Percentiles rank a stretch among this genome's conserved stretches.
Evolutionary conservation across 1,140 invertebrate species (phyloP).

Genomic region (Zaprionus nigranus): DNA sequence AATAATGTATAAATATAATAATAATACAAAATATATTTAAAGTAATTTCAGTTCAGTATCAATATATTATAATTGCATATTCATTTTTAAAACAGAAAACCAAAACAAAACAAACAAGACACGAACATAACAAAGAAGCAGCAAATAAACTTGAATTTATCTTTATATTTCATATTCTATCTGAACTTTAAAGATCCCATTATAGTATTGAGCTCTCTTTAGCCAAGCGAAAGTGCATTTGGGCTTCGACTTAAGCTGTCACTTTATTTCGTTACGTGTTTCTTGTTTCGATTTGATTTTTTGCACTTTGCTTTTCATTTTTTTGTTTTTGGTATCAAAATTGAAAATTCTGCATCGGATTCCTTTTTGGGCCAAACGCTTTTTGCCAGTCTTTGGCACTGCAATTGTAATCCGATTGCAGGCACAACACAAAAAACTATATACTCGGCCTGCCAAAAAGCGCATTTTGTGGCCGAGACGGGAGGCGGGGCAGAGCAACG

Average conservation of each 20-base stretch:
- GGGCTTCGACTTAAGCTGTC: neutral
- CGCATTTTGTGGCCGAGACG: constrained; percentile 13
- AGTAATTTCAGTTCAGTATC: neutral
- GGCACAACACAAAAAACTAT: constrained; percentile 22
- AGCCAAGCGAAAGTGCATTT: neutral
- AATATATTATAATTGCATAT: too few species aligned
- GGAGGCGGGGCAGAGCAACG: constrained; percentile 4
- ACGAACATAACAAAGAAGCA: too few species aligned
- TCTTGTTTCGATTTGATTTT: constrained; percentile 45
- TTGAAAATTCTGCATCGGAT: constrained; percentile 45
- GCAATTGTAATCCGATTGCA: constrained; percentile 70
- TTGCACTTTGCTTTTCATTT: neutral
- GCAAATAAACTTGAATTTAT: too few species aligned
- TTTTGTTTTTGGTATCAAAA: constrained; percentile 39
- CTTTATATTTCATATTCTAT: too few species aligned
- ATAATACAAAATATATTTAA: too few species aligned
- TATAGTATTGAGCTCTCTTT: neutral
- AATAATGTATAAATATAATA: too few species aligned
- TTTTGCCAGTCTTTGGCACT: constrained; percentile 29
- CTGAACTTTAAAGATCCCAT: too few species aligned
- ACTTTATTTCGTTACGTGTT: neutral
- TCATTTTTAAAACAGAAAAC: too few species aligned
- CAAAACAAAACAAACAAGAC: too few species aligned
- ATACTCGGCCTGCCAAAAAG: constrained; percentile 2
- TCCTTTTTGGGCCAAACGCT: neutral